phyloP scores from a whole-genome alignment of 2,888 invertebrate genomes.

The Cephus rjabovi region DNA sequence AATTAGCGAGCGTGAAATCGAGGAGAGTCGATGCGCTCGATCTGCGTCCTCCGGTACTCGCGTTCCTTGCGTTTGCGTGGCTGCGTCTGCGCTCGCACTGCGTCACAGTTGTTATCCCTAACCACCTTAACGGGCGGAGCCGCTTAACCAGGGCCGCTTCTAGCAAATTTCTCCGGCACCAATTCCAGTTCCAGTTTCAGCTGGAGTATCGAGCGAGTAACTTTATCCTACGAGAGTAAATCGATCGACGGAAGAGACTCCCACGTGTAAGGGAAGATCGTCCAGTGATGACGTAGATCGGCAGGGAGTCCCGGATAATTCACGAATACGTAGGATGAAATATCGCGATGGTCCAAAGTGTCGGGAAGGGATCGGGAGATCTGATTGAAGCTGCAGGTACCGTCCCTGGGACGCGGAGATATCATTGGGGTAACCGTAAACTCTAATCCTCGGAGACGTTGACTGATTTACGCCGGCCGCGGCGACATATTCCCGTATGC shows the following conservation, averaged over 20 bases:
- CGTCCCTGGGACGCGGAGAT: background rate
- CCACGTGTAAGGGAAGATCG: no score
- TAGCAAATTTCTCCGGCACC: background rate
- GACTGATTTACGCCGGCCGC: constrained; percentile 57
- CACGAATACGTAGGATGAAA: no score
- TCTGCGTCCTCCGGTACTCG: constrained; percentile 32
- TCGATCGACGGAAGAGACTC: no score
- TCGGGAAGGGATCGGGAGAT: no score
- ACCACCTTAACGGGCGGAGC: constrained; percentile 38
- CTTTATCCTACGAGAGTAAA: no score
- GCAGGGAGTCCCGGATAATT: no score
- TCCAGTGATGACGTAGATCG: no score
- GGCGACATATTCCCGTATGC: constrained; percentile 47
- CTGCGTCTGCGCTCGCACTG: constrained; percentile 37
- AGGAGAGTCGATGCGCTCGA: constrained; percentile 39
- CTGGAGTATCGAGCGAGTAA: no score
- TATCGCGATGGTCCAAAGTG: no score
- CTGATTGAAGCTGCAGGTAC: no score
- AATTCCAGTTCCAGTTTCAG: no score
- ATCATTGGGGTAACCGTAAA: constrained; percentile 41
- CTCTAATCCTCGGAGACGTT: constrained; percentile 56
- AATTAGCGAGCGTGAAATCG: constrained; percentile 54
- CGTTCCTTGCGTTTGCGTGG: constrained; percentile 24
- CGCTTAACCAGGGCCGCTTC: constrained; percentile 27
- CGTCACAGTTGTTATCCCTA: constrained; percentile 50